Base-by-base conservation (phyloP, 2,113 vertebrate genomes). In the Vombatus ursinus region DNA sequence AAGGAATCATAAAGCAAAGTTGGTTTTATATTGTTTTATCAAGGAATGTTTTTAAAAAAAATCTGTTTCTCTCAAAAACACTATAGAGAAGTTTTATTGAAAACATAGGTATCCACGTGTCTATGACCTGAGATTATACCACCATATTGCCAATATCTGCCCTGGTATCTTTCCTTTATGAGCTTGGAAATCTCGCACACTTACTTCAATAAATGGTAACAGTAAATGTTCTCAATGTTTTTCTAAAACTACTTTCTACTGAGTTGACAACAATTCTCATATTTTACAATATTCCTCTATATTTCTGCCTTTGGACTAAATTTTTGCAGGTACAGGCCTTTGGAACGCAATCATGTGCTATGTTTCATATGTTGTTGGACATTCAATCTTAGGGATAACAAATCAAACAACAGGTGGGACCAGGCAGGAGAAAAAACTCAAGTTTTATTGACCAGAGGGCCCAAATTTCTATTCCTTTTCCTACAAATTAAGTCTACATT, bases 31-130 rank as follows among this genome's bases (percentile, higher is more conserved):
- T 77, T 53, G 19, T 26, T 25, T 24, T n/a, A 49, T 57, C 44
- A 14, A 31, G 11, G 68, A 44, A 24, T 25, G 37, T 48, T 37
- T 50, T 50, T 11, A 52, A 16, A 52, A 53, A 52, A 92, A 68
- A 8, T 89, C 52, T 91, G 0, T 44, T 94, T 23, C 37, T 89
- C 77, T 95, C 89, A 61, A 51, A 92, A 96, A 94, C 48, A 50
- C 90, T n/a, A 31, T 0, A 91, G 91, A 50, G 25, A 92, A 68
- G 28, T 68, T 91, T 92, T 47, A 48, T 1, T 90, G 25, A 50
- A 28, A 52, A 95, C 51, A 84, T 3, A 19, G 47, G 44, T 23
- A 50, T n/a, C 12, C 9, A 48, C 68, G 4, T 52, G 3, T 54
- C 48, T 92, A 51, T 8, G 49, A 89, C 6, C 57, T 91, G 8